Evolutionary conservation across 2,113 vertebrate genomes (phyloP), one percentile per base, ranked within the genome.

Genomic region (Zeus faber): DNA sequence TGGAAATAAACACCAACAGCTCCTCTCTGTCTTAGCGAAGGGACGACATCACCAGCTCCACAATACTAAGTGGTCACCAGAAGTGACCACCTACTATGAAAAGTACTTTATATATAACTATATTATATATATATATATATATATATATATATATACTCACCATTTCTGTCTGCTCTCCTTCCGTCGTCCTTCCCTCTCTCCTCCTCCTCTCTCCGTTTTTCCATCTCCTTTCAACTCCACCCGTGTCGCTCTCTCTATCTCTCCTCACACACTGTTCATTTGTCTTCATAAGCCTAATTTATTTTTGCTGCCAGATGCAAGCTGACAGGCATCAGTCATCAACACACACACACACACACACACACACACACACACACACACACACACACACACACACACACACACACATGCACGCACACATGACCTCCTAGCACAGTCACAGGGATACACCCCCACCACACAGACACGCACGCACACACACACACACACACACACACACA

Each of bases 261-360:
- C 49, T n/a, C 16, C 26, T 11, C 49, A 37, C 25, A 80, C 88
- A 86, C 89, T 85, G 75, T 95, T 93, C 93, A 95, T 97, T 95
- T 95, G 92, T 97, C 95, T 96, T 89, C 93, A 95, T 97, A 90
- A 93, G 92, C 91, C 90, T 95, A 94, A 98, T 97, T 98, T 96
- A 96, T 97, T 96, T 94, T 90, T 89, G 88, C 88, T 91, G 93
- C 92, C 92, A 97, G 93, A 95, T 96, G 94, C 92, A 88, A 90
- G 92, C 92, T 97, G 96, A 97, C 95, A 98, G 95, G 90, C 94
- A 95, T 99, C 96, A 96, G 89, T 98, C 95, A 93, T 85, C 75
- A 86, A 84, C 83, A 81, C 85, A 82, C 82, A 83, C 87, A 85
- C 85, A 84, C 89, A 41, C 65, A 51, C 68, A 53, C 27, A 10